Base-by-base conservation (phyloP, 2,888 invertebrate species). In the Drosophila vallismaia region DNA sequence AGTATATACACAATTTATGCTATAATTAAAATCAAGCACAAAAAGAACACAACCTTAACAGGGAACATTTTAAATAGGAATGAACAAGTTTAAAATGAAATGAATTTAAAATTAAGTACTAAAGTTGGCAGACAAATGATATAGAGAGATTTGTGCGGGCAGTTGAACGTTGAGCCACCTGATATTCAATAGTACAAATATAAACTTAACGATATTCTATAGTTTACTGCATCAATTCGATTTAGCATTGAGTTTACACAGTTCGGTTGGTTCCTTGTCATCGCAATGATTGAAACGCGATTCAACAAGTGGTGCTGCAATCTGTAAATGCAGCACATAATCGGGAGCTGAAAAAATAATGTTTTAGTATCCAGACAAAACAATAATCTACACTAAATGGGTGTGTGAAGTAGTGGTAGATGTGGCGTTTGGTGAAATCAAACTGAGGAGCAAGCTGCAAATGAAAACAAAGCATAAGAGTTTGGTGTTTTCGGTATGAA, bases 241-340 rank as follows among this genome's bases (percentile, higher is more conserved):
- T 45, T 63, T 75, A 8, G 57, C 64, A 56, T 71, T 76, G n/a
- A 84, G 59, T 68, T 75, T 75, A 54, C 73, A 75, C 33, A 85
- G 58, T 46, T 84, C 83, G 19, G 72, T 79, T 5, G 74, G 71
- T 10, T 60, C 64, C 19, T 26, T 60, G 7, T 36, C 33, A 19
- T 51, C 59, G 14, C 52, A 48, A 14, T 69, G 67, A 28, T 59
- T 45, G 10, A 68, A 36, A 33, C 64, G 77, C 5, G 86, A 64
- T 8, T 83, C 77, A 0, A 91, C 85, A n/a, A 90, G 71, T 2
- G 91, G 91, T 5, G 88, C 67, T 33, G 87, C 77, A 9, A 90
- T 79, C 71, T 90, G 91, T 26, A 91, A 71, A 40, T 88, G 85
- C 42, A 81, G 75, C 57, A 89, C 91, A 71, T 83, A 90, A 33